Base-by-base conservation (phyloP, 2,797 vertebrate genomes). In the Rhyacichthys aspro region DNA sequence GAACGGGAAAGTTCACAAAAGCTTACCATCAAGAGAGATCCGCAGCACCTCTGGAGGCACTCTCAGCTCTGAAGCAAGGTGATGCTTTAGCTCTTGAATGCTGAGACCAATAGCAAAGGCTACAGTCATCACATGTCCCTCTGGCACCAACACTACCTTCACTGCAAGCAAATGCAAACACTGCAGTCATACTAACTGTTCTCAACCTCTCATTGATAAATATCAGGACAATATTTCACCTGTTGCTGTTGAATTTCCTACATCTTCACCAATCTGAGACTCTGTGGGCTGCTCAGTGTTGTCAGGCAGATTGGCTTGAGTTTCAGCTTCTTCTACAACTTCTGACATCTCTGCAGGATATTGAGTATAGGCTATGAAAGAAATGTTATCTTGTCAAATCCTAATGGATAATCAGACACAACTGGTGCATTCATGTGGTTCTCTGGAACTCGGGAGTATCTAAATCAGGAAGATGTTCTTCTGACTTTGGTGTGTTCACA, bases 71-170 rank as follows among this genome's bases (percentile, higher is more conserved):
- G 59, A 32, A 33, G 92, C 88, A 49, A 95, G 93, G 68, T 93
- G 90, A 2, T 74, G 65, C 83, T 93, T 95, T 69, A 96, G 85
- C 34, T 92, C 72, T 72, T 75, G 81, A 45, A 92, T 76, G 46
- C 89, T 82, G 36, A 76, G 78, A 1, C 91, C 85, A 48, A 94
- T 91, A 55, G 88, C 89, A 69, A 95, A 94, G 53, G 91, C 82
- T 70, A 90, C 80, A 1, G 90, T 92, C 83, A 95, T 89, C 82
- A 94, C 90, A 23, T 95, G 91, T 53, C 90, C 92, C 47, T 88
- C 90, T 3, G 95, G 94, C 70, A 91, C 74, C 71, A 97, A 86
- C 78, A 94, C 79, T 63, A 94, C 67, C 85, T 94, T 95, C 59
- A 96, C 95, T 96, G 70, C 6, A 74, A 52, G 1, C 55, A 46